Percentiles rank a stretch among this genome's conserved stretches.
These are phyloP conservation scores for Heliangelus exortis DNA, from an alignment of 2,797 vertebrate genomes.

Conservation along the genomic window DNA sequence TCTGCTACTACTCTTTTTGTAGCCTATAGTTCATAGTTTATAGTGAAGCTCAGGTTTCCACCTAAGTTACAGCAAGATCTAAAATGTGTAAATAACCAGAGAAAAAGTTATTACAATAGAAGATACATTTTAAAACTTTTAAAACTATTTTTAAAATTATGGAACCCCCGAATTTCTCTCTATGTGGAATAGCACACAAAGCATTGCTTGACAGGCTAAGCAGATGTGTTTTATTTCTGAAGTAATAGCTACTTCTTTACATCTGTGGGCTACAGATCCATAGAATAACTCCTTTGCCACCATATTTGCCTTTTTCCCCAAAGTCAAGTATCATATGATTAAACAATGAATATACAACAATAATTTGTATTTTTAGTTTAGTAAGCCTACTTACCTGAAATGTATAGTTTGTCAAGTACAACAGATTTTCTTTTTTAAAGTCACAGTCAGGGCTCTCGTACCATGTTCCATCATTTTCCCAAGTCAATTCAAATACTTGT, in stretches of 20 bases:
- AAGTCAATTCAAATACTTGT: neutral
- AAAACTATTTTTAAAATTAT: neutral
- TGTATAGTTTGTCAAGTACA: constrained; percentile 6
- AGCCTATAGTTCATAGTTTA: neutral
- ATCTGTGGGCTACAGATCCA: neutral
- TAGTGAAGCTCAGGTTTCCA: neutral
- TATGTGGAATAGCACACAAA: neutral
- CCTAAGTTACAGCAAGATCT: neutral
- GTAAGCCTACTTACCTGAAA: constrained; percentile 27
- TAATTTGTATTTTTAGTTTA: neutral
- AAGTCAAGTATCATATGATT: neutral
- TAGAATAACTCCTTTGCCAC: neutral
- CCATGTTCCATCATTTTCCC: neutral
- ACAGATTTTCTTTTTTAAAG: constrained; percentile 7
- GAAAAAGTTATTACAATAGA: neutral
- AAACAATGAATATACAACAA: neutral
- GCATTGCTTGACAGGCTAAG: neutral
- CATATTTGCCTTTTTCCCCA: neutral
- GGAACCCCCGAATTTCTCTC: neutral
- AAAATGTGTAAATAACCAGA: neutral
- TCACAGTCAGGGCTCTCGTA: rapidly evolving
- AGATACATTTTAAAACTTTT: neutral
- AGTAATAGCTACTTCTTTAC: neutral
- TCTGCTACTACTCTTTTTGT: neutral
- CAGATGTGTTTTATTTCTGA: neutral